A percentile compares a stretch with the other conserved stretches of the same genome.
These are phyloP conservation scores for Xenopus laevis DNA, from an alignment of 2,113 vertebrate genomes.

Conservation along the genomic window DNA sequence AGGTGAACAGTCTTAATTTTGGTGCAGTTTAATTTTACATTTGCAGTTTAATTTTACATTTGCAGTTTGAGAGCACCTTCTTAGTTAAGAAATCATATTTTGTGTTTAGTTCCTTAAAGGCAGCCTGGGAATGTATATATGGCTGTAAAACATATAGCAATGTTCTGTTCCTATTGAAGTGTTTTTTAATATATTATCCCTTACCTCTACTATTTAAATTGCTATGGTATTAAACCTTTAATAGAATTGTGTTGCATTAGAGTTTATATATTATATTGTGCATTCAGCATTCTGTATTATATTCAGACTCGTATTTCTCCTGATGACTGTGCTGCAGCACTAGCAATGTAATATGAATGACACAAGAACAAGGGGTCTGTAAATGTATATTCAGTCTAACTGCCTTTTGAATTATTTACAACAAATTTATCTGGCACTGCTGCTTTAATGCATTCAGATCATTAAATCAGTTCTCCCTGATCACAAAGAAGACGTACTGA, in stretches of 20 bases:
- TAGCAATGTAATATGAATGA: constrained; percentile 25
- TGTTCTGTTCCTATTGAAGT: too few species aligned
- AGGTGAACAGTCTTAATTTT: constrained; percentile 60
- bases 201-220: background rate
- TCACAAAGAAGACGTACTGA: constrained; percentile 27
- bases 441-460: constrained; percentile 38
- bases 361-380: constrained; percentile 36
- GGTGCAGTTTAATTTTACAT: constrained; percentile 67
- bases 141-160: too few species aligned
- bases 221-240: background rate
- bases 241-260: background rate
- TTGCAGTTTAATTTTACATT: constrained; percentile 65
- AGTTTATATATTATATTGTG: background rate
- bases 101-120: background rate
- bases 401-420: constrained; percentile 44
- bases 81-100: background rate
- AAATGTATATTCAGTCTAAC: constrained; percentile 44
- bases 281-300: background rate
- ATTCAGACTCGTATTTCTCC: background rate
- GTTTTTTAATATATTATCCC: background rate
- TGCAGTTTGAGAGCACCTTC: constrained; percentile 54
- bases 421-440: constrained; percentile 37
- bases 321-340: background rate
- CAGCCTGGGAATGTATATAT: too few species aligned
- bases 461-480: constrained; percentile 39